Percentiles rank a stretch among this genome's conserved stretches.
Evolutionary conservation across 1,140 invertebrate species (phyloP).

Genomic region (Caenorhabditis briggsae): DNA sequence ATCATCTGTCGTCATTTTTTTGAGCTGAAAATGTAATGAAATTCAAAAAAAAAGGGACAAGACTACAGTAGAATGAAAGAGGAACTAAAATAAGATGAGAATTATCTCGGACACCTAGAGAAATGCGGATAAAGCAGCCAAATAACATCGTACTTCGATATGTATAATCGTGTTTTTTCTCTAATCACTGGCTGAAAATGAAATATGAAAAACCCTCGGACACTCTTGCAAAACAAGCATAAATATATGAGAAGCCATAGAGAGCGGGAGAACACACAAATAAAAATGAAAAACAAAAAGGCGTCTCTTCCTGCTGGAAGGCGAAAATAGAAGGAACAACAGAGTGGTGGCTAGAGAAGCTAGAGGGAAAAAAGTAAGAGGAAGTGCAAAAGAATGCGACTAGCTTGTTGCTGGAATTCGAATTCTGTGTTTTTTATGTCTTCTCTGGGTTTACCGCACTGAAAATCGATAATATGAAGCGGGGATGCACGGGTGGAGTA

Average conservation of each 20-base stretch:
- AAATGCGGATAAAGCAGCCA: neutral
- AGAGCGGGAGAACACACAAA: conserved; percentile 11
- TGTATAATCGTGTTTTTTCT: neutral
- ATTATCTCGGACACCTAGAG: too few relatives aligned
- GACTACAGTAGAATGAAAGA: neutral
- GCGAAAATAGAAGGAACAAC: neutral
- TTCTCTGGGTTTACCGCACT: conserved; percentile 42
- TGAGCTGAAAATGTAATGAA: neutral
- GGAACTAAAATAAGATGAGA: too few relatives aligned
- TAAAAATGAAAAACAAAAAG: neutral
- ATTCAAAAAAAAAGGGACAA: neutral
- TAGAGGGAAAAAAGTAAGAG: conserved; percentile 1
- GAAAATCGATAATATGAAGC: conserved; percentile 46
- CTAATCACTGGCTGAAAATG: neutral
- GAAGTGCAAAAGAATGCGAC: neutral
- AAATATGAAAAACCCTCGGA: neutral
- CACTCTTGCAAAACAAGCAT: neutral
- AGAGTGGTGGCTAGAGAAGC: neutral
- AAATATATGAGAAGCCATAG: neutral
- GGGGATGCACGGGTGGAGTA: neutral
- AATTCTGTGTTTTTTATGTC: neutral
- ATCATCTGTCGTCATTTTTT: neutral
- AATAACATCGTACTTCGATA: neutral
- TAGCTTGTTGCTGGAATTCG: neutral
- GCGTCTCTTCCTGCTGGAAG: neutral